Base-by-base conservation (phyloP, 2,888 invertebrate species). In the Phengaris alcon region DNA sequence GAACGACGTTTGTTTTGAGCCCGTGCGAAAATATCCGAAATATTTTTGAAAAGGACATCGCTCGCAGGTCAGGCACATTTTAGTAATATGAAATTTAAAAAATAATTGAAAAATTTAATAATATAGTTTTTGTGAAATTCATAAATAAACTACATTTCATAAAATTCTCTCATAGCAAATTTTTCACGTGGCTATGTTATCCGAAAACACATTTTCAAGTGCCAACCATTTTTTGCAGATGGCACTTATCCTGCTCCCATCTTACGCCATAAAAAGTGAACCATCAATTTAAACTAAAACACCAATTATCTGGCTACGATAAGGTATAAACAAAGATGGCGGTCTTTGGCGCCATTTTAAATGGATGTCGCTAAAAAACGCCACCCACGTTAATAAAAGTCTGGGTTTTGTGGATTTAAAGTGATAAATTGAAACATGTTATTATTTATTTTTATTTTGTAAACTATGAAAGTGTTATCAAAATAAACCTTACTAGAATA, bases 231-330 rank as follows among this genome's bases (percentile, higher is more conserved):
- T 74, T 74, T 74, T 73, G 13, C 46, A 8, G 15, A 15, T 22
- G 74, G 48, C 59, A 46, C 64, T 74, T 69, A 72, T 64, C 52
- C 69, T 73, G 84, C 88, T 87, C 82, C 89, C 81, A 84, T 80
- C 86, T 87, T 89, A 89, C 88, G 88, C 87, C 79, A n/a, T 59
- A 70, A 68, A 81, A 82, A 78, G 77, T 80, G 52, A 74, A 82
- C 82, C 82, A 82, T 83, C 83, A 82, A 80, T 84, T 84, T 81
- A 82, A 82, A 74, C 82, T 85, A 85, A 89, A 89, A 88, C 87
- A 88, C 84, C 87, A 90, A 91, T 90, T 90, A 90, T 86, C 84
- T 82, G 79, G 75, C 78, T 75, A 78, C 82, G 85, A 86, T 87
- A 87, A 84, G 83, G 82, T 76, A 81, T 85, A 85, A 86, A 85